Base-by-base conservation (phyloP, 2,888 invertebrate species). In the Caenorhabditis wallacei region DNA sequence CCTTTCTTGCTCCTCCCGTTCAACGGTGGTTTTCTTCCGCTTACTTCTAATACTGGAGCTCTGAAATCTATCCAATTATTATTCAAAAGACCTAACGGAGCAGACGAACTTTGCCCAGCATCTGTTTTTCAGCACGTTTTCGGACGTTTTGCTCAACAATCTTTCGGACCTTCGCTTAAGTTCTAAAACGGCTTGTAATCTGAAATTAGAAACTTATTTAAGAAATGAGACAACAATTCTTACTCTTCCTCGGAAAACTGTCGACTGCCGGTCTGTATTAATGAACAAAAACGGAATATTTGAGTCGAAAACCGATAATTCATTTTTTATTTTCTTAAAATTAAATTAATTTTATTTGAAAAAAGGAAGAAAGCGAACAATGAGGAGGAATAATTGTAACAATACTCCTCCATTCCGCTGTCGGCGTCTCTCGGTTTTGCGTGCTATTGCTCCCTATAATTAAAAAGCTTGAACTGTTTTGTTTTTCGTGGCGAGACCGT, bases 31-130 rank as follows among this genome's bases (percentile, higher is more conserved):
- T 59, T 20, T 22, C 40, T 16, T 35, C 76, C 75, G 18, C 68
- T 59, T 3, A 76, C 81, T 63, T 82, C 81, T 22, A 82, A 18
- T 3, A 82, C 26, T 5, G 75, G 71, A 43, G 70, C 56, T 37
- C 75, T 81, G 11, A 20, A 22, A 7, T 24, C 37, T 10, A 51
- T 30, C 8, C 20, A 30, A 1, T 20, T 30, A 43, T 40, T 16
- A 3, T 3, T 11, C 35, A 16, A 30, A 22, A 4, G 13, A 8
- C n/a, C n/a, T 5, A 8, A 18, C 18, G 16, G 16, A 40, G 26
- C 16, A 2, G 2, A 18, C n/a, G 26, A 16, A 75, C 75, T 37
- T 57, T 4, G 68, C 76, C 76, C 76, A 76, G 20, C 61, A 48
- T 76, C 76, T 56, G 20, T 35, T 61, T 61, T 35, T 76, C 37